Evolutionary conservation across 1,140 invertebrate species (phyloP).

Genomic region (Diachasmimorpha longicaudata): DNA sequence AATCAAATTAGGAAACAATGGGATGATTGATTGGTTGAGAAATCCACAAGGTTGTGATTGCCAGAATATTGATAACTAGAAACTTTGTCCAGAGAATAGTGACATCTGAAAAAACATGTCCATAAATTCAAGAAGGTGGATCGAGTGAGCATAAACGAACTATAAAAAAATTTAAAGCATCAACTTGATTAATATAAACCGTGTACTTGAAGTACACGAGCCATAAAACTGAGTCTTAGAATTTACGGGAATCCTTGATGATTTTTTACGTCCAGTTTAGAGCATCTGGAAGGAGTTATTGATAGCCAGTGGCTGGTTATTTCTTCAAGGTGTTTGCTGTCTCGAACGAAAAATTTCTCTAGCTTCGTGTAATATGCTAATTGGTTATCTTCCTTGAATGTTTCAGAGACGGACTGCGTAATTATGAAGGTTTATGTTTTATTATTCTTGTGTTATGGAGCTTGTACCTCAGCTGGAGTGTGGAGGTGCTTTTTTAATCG

Average conservation of each 20-base stretch:
- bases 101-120: too few relatives aligned
- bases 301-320: background rate
- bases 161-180: background rate
- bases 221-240: background rate
- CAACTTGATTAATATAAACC: background rate
- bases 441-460: background rate
- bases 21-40: too few relatives aligned
- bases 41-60: too few relatives aligned
- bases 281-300: background rate
- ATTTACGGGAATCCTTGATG: slow-evolving; percentile 2
- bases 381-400: background rate
- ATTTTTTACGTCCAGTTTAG: background rate
- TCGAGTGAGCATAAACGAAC: background rate
- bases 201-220: background rate
- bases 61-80: too few relatives aligned
- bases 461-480: background rate
- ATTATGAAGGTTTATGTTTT: background rate
- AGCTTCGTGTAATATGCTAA: background rate
- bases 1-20: too few relatives aligned
- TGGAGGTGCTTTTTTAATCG: background rate
- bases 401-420: background rate
- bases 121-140: background rate
- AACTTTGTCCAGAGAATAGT: too few relatives aligned
- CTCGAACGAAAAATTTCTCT: background rate
- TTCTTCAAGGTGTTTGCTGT: background rate